Conservation (phyloP, 2,797 vertebrate genomes). For the Trachurus trachurus region DNA sequence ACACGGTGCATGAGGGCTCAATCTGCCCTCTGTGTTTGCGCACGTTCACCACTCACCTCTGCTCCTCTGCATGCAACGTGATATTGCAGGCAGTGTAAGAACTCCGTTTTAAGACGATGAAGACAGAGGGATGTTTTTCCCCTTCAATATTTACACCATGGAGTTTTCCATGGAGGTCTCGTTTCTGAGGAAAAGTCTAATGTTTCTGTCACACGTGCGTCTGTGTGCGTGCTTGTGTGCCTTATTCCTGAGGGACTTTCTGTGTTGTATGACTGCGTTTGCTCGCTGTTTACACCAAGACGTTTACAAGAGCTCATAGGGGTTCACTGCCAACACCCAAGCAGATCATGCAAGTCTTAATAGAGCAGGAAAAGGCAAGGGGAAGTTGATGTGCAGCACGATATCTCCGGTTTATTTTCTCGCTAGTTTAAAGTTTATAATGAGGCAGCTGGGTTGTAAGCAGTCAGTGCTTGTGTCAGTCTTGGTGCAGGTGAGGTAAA, state of each 20-base stretch:
- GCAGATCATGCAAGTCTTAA: slow-evolving; percentile 67
- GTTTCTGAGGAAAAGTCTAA: neutral
- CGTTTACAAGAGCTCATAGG: slow-evolving; percentile 69
- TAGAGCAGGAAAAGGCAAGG: slow-evolving; percentile 70
- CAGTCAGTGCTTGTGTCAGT: slow-evolving; percentile 1
- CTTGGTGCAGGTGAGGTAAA: slow-evolving; percentile 52
- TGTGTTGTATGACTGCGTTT: slow-evolving; percentile 2
- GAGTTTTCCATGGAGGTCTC: neutral
- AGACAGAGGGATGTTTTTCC: neutral
- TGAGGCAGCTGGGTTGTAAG: slow-evolving; percentile 47
- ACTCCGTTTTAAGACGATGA: neutral
- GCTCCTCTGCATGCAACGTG: neutral
- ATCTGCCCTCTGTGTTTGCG: slow-evolving; percentile 47
- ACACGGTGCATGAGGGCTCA: slow-evolving; percentile 57
- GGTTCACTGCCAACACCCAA: slow-evolving; percentile 74
- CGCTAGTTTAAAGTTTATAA: slow-evolving; percentile 65
- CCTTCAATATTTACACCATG: neutral
- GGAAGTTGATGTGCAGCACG: slow-evolving; percentile 67
- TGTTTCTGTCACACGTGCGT: slow-evolving; percentile 18
- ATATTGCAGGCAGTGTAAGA: neutral
- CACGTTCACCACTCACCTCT: slow-evolving; percentile 40
- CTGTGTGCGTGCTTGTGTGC: slow-evolving; percentile 20
- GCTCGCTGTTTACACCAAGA: slow-evolving; percentile 62
- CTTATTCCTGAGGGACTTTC: slow-evolving; percentile 39
- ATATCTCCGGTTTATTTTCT: slow-evolving; percentile 77